Base-by-base conservation (phyloP, 2,888 invertebrate species). In the Ophion costatus region DNA sequence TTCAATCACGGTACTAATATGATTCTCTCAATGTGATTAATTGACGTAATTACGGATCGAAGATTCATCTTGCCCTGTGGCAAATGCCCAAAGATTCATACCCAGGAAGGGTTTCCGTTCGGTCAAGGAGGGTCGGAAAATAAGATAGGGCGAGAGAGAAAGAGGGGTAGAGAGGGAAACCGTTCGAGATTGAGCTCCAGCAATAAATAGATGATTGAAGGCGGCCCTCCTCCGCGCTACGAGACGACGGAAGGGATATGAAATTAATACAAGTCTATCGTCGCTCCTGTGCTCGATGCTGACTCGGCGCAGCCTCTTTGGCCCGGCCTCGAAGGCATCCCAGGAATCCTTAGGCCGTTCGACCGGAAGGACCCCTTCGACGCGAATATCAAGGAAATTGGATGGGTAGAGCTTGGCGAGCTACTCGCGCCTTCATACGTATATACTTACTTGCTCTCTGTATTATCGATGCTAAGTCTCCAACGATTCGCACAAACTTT, bases 141-240 rank as follows among this genome's bases (percentile, higher is more conserved):
- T 61, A 64, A 29, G 75, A 45, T 29, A 22, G 61, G 38, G 64
- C 2, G 29, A 20, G 38, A 24, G 56, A 42, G 74, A 22, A 42
- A 14, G 57, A 24, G 17, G 29, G 66, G n/a, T 63, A 61, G 45
- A 76, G 76, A 71, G 73, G 24, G 57, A 64, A 56, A 67, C 38
- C 66, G 59, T 75, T 82, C 87, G 90, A 90, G 92, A 93, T 93
- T 93, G 92, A 92, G 90, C 90, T 88, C 88, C 86, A 91, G 92
- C 90, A 93, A 93, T 93, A 93, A 93, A 93, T 92, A 91, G 92
- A 92, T 91, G 93, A 93, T 93, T 91, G 93, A 92, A 89, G 86
- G 78, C 77, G 85, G 89, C 86, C 88, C 85, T 86, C 83, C 83
- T 75, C 73, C 88, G 88, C 88, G 89, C 86, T 88, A 89, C 89